Evolutionary conservation across 92 coral and sea anemone genomes (phyloP), one percentile per base, ranked within the genome.

Genomic region (Zoanthus sociatus): DNA sequence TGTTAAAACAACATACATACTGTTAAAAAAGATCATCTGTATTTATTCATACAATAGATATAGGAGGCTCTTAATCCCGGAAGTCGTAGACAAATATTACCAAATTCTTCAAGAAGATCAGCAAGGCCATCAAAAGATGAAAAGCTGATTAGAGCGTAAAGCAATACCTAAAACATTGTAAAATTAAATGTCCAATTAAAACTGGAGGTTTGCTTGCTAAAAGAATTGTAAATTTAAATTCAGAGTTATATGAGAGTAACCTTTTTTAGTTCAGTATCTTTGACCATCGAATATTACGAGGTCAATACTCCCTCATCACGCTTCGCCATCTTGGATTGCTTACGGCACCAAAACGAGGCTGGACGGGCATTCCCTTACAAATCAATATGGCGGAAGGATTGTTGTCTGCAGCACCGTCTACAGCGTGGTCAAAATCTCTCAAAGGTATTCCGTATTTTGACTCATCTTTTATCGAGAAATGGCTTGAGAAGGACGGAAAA

Each of bases 361-460:
- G 8, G 73, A 31, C 42, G 0, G 42, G 4, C 2, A 68, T 68
- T 8, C 44, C 15, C 3, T 68, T 26, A 45, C 63, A 42, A 76
- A 30, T 56, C 60, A 66, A 63, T 61, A 82, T 18, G 86, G 60
- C n/a, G 32, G 64, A 77, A 17, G 63, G 69, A 42, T 48, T 6
- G 61, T 50, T 68, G 11, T 68, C 82, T 30, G 37, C 73, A 26
- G 26, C 26, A 26, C 26, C 0, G 26, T 26, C 26, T 26, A 0
- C 42, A 2, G 89, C 85, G 63, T 86, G 84, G 89, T 86, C 77
- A 26, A 77, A 77, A 77, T 86, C 89, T 61, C 82, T 61, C 48
- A 73, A 85, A 78, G 5, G 72, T 77, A 33, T 77, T 54, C 84
- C 89, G 16, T 76, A 73, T 61, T 55, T 86, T 6, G 77, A 86